Evolutionary conservation across 2,888 invertebrate species (phyloP).

Genomic region (Tetranychus piercei): DNA sequence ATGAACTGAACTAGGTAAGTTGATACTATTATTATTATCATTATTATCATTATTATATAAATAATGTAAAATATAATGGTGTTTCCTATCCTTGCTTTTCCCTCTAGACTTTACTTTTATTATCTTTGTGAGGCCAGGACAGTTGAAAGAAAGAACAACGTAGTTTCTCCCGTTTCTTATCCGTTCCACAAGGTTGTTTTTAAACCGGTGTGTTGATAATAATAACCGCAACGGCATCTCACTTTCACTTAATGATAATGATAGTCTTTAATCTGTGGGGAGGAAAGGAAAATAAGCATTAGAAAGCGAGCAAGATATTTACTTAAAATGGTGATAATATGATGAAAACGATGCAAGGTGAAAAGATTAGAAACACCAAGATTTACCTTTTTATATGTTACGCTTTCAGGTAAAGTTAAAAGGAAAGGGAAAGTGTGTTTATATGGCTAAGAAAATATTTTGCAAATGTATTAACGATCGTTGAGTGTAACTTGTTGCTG

Average conservation of each 20-base stretch:
- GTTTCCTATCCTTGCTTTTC: not conserved
- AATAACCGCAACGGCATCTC: not conserved
- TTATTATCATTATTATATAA: too few species aligned
- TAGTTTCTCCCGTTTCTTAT: not conserved
- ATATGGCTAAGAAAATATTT: too few species aligned
- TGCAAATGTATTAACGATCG: too few species aligned
- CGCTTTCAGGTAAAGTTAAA: too few species aligned
- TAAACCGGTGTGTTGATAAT: not conserved
- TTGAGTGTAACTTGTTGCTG: too few species aligned
- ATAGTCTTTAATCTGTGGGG: not conserved
- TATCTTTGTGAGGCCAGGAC: not conserved
- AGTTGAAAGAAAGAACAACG: not conserved
- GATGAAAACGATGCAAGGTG: too few species aligned
- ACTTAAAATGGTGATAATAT: not conserved
- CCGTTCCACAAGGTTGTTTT: not conserved
- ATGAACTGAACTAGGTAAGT: not conserved
- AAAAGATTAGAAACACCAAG: too few species aligned
- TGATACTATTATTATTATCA: not conserved
- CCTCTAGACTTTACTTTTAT: not conserved
- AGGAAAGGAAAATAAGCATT: not conserved
- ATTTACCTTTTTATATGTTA: too few species aligned
- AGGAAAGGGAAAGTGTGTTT: too few species aligned
- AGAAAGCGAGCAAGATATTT: conserved; percentile 2
- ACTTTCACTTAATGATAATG: conserved; percentile 1
- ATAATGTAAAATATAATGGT: not conserved